phyloP scores from a whole-genome alignment of 2,113 vertebrate species.

The Herpetotheres cachinnans region DNA sequence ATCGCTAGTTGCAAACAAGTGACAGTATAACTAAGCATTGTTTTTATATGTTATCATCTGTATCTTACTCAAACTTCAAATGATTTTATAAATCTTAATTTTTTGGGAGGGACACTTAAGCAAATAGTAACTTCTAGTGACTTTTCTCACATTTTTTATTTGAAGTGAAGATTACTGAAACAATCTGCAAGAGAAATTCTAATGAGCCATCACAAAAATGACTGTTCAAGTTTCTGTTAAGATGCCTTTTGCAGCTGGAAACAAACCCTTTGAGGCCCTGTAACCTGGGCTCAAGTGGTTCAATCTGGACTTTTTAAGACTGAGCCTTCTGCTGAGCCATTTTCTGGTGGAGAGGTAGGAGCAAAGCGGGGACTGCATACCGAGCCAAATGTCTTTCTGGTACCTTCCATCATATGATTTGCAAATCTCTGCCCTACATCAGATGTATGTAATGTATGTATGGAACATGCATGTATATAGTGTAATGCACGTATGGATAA shows the following conservation, averaged over 20 bases:
- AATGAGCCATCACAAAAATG: not conserved
- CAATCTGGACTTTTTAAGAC: not conserved
- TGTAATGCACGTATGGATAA: fast-evolving
- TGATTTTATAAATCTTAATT: not conserved
- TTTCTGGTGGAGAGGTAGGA: not conserved
- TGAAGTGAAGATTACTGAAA: not conserved
- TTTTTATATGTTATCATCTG: not conserved
- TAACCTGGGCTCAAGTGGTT: not conserved
- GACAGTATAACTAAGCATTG: not conserved
- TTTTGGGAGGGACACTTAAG: not conserved
- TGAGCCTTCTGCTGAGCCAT: not conserved
- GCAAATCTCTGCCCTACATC: not conserved
- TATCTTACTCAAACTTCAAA: not conserved
- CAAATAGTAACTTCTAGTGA: not conserved
- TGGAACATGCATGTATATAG: not conserved
- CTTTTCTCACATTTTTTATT: no score
- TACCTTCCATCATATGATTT: fast-evolving
- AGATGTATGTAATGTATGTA: not conserved
- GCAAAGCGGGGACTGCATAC: not conserved
- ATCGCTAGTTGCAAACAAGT: not conserved
- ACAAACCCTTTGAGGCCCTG: not conserved
- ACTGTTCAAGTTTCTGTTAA: not conserved
- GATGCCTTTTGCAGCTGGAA: not conserved
- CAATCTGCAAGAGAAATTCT: not conserved
- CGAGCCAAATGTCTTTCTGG: not conserved